Evolutionary conservation across 1,140 invertebrate genomes (phyloP).

Genomic region (Drepana arcuata): DNA sequence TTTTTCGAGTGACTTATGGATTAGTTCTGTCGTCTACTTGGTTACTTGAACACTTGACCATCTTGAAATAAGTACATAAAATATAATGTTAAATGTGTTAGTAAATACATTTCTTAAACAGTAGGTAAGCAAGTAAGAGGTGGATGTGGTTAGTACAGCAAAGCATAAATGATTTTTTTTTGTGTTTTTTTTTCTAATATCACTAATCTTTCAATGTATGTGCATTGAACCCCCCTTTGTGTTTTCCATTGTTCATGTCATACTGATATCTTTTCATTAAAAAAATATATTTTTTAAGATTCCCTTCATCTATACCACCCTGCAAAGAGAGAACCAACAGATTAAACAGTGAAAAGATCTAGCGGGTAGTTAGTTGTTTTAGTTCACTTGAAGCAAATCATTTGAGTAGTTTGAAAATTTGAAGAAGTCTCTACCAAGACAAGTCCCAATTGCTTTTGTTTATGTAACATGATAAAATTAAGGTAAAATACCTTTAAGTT

Average conservation of each 20-base stretch:
- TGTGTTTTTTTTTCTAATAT: neutral
- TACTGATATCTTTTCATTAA: constrained; percentile 3
- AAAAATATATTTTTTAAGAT: constrained; percentile 2
- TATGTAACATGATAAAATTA: neutral
- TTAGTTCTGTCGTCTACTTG: too few species aligned
- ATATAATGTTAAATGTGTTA: too few species aligned
- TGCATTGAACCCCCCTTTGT: too few species aligned
- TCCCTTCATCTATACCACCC: constrained; percentile 36
- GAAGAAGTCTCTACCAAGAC: neutral
- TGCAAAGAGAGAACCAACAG: constrained; percentile 30
- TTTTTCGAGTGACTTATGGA: too few species aligned
- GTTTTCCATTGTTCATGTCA: too few species aligned
- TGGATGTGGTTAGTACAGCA: constrained; percentile 27
- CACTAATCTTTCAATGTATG: too few species aligned
- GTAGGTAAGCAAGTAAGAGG: constrained; percentile 2
- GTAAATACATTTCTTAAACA: too few species aligned
- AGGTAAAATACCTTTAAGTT: neutral
- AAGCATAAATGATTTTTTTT: constrained; percentile 19
- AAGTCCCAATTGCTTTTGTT: too few species aligned
- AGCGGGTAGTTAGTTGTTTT: too few species aligned
- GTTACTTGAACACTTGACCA: too few species aligned
- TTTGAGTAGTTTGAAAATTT: neutral
- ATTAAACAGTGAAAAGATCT: too few species aligned
- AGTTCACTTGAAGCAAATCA: neutral
- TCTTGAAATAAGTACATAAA: too few species aligned